Evolutionary conservation across 1,140 invertebrate genomes (phyloP), one percentile per base, ranked within the genome.

Genomic region (Catajapyx aquilonaris): DNA sequence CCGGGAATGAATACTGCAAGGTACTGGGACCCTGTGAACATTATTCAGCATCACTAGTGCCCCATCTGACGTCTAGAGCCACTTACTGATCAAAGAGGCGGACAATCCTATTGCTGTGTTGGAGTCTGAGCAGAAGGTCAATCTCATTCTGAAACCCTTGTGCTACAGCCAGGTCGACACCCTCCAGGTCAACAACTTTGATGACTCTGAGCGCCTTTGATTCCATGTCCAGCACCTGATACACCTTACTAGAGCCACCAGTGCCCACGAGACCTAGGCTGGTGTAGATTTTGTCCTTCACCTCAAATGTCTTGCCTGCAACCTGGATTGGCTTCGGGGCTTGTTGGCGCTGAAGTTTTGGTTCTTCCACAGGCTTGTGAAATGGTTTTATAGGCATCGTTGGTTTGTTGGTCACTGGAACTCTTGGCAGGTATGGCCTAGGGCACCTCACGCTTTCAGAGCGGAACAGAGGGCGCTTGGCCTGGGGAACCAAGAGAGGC

Each of bases 141-240:
- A 94, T 83, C 65, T 97, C 93, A 54, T 95, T 90, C 20, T 85
- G 61, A 55, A 85, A 96, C 4, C 80, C 78, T 44, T 76, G 60
- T 1, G 73, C 67, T 31, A 76, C 62, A 2, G 67, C 56, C 37
- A 91, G 59, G 49, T 78, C 68, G 2, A 83, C 77, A 49, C 62
- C 57, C 48, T 80, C 77, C 2, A 77, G 54, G 0, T 73, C 74
- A 33, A 53, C 45, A 20, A 50, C 31, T 5, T 44, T 30, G 25
- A 43, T 44, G 2, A 46, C 50, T 5, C 57, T 50, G 19, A 47
- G 37, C 42, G 65, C 53, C 46, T 59, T 43, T 45, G 62, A 60
- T 61, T 66, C 40, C 48, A 56, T 20, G 52, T 57, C 20, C 54
- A 41, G 2, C 31, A 61, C 64, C 39, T 62, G 50, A 22, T 59